Base-by-base conservation (phyloP, 2,797 vertebrate species). In the Mormyrops attenuatus region DNA sequence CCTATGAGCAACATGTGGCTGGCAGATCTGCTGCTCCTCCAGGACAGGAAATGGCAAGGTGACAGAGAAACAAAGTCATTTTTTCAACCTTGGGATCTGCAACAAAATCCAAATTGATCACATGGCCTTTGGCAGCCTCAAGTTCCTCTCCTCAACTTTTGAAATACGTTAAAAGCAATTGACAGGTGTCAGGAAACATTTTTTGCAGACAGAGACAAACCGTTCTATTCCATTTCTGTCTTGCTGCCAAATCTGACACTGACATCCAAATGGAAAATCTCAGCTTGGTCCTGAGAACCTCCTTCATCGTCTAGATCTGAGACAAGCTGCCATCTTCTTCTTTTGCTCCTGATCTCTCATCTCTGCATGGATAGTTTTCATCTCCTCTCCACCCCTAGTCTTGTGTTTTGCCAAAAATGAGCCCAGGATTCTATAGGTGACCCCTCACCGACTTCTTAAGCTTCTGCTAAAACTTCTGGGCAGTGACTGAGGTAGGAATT, bases 171-270 rank as follows among this genome's bases (percentile, higher is more conserved):
- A 89, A 89, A 49, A 11, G 55, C 17, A 52, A 85, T 69, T 82
- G 53, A 89, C 80, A 69, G 55, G 88, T 89, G 88, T 89, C 55
- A 30, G 41, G n/a, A 63, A 63, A 82, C 41, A n/a, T 82, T 82
- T 57, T 82, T 82, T 47, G 15, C 77, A 47, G 38, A 47, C 20
- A 82, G 77, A 82, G 34, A 47, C 77, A 41, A 41, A 41, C 20
- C 4, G 13, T 84, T 50, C 80, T 47, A 11, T 47, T 47, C 41
- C 20, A 50, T 2, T 49, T 84, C 20, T 84, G 41, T 41, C 80
- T 84, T 50, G 41, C 41, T 41, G 47, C 41, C 41, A 50, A 20
- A 84, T 84, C 80, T 84, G 41, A 49, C 41, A 84, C 20, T 47
- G 80, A 50, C 80, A 50, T 50, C 80, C 80, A 77, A 41, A 77